Base-by-base conservation (phyloP, 2,113 vertebrate species). In the Podarcis raffonei region DNA sequence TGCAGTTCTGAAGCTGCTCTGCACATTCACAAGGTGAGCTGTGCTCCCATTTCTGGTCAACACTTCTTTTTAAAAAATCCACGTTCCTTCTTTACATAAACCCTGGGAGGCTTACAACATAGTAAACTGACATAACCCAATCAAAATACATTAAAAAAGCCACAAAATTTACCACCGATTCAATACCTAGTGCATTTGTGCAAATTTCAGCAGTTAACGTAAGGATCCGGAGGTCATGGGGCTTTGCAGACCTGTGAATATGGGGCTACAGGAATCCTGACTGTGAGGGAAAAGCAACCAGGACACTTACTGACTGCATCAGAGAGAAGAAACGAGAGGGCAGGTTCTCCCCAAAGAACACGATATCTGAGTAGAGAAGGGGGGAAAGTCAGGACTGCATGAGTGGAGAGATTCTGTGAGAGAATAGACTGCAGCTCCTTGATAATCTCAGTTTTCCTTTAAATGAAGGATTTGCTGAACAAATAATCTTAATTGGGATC, bases 321-420 rank as follows among this genome's bases (percentile, higher is more conserved):
- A 97, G 96, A 18, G 97, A 96, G 95, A 98, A 99, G 96, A 98
- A 99, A 12, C 97, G 97, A 0, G 96, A 90, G 0, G 98, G 98
- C 3, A 99, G 96, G 84, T 94, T 98, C 96, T 99, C 98, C 0
- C 98, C 98, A 76, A 99, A 99, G 94, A 99, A 99, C 15, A 99
- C 97, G 2, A 99, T 98, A 88, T 99, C 98, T 99, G 91, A 30
- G 84, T 83, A 85, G 87, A 81, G 23, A 13, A 20, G 18, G 23
- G 75, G 59, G 37, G 82, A 59, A 74, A 18, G n/a, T 39, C 59
- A 65, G 35, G 23, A 22, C 18, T 35, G 22, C 69, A 35, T 27
- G 15, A 30, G 57, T n/a, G 62, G 13, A 15, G 39, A 37, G 20
- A 39, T 30, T 65, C 37, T 30, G 0, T 35, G 20, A 11, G 4